Percentiles rank a stretch among this genome's conserved stretches.
These are phyloP conservation scores for Cygnus olor DNA, from an alignment of 2,797 vertebrate genomes.

Conservation along the genomic window DNA sequence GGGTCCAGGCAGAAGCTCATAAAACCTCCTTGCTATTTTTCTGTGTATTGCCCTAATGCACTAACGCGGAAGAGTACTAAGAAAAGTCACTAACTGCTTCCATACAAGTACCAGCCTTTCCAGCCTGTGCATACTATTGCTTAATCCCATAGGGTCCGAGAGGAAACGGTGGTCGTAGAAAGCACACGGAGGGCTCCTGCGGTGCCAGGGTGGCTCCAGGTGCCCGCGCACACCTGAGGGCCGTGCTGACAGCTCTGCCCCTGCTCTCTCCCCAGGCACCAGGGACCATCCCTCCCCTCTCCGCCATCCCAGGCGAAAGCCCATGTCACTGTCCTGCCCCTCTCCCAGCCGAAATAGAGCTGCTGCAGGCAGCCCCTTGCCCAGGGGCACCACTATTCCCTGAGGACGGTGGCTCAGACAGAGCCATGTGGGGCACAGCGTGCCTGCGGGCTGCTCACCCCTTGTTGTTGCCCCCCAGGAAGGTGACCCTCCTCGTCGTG, in stretches of 20 bases:
- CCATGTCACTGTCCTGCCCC: neutral
- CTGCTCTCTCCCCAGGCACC: rapidly evolving
- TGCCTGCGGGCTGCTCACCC: neutral
- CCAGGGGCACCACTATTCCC: rapidly evolving
- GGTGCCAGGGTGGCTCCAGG: neutral
- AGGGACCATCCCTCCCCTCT: rapidly evolving
- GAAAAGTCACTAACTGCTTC: neutral
- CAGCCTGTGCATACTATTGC: neutral
- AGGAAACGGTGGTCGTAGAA: neutral
- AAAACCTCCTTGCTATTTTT: neutral
- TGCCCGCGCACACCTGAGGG: neutral
- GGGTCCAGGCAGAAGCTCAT: neutral
- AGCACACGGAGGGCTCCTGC: rapidly evolving
- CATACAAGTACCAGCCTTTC: neutral
- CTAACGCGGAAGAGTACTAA: neutral
- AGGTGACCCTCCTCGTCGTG: slow-evolving; percentile 51
- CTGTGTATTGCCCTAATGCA: neutral
- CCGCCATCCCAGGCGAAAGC: neutral
- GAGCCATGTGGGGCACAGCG: too few species aligned
- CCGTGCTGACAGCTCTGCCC: neutral
- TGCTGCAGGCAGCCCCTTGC: rapidly evolving
- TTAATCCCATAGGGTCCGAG: neutral
- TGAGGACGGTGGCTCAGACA: neutral
- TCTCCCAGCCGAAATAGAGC: neutral
- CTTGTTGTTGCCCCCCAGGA: neutral